These are phyloP conservation scores for Eupithecia vulgata DNA, from an alignment of 2,888 invertebrate genomes.

Conservation along the genomic window DNA sequence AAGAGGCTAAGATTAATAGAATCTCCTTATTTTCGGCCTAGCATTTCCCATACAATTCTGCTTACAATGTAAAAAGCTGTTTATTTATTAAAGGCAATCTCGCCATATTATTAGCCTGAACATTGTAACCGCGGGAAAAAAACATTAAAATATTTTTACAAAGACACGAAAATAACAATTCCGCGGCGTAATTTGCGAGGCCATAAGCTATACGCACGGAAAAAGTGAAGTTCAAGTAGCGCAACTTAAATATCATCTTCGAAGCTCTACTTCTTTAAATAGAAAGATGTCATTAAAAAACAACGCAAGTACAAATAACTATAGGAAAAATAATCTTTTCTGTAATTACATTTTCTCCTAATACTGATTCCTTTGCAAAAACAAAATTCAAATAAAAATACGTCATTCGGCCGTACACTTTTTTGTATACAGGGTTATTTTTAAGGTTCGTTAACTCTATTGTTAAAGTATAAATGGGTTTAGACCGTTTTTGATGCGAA, in stretches of 20 bases:
- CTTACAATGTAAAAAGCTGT: conserved; percentile 53
- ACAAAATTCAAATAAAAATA: neutral
- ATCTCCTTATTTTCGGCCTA: conserved; percentile 6
- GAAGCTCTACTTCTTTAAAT: neutral
- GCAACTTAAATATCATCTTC: neutral
- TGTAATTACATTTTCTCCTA: too few species aligned
- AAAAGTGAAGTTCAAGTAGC: neutral
- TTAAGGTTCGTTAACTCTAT: conserved; percentile 77
- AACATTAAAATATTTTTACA: conserved; percentile 69
- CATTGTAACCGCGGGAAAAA: conserved; percentile 55
- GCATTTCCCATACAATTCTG: neutral
- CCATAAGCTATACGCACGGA: conserved; percentile 49
- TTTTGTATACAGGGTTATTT: conserved; percentile 81
- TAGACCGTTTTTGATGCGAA: conserved; percentile 11
- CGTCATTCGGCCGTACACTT: conserved; percentile 48
- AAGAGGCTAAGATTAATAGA: neutral
- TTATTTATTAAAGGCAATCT: conserved; percentile 70
- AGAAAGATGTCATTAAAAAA: too few species aligned
- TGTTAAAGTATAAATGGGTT: conserved; percentile 68
- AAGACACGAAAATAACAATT: conserved; percentile 77
- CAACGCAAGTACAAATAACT: too few species aligned
- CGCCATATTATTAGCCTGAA: conserved; percentile 67
- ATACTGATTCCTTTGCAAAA: neutral
- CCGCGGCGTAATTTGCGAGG: conserved; percentile 75
- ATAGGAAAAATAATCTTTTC: too few species aligned